These are phyloP conservation scores for Aplochiton taeniatus DNA, from an alignment of 2,797 vertebrate genomes.

Conservation along the genomic window DNA sequence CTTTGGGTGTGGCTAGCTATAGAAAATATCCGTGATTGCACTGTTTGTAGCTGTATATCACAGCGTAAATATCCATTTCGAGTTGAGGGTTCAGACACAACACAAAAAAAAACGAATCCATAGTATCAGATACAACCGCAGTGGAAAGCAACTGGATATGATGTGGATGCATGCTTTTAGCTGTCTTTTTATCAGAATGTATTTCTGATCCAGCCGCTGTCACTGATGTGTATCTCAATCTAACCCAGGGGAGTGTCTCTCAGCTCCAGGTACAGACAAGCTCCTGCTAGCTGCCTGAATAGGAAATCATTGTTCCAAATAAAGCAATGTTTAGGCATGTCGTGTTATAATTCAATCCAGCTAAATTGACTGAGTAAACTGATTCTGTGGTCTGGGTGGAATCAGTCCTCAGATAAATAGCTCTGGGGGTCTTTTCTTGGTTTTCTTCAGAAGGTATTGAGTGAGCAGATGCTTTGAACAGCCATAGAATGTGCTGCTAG, in stretches of 20 bases:
- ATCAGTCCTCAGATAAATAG: constrained; percentile 63
- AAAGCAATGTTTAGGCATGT: constrained; percentile 49
- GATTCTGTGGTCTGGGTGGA: constrained; percentile 60
- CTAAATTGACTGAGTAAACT: constrained; percentile 63
- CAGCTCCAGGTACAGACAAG: constrained; percentile 30
- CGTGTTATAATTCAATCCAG: constrained; percentile 63
- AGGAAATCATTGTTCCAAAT: constrained; percentile 45
- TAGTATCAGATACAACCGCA: too few relatives aligned
- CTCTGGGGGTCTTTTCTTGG: constrained; percentile 56
- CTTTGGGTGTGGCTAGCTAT: constrained; percentile 54
- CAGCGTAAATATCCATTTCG: not conserved
- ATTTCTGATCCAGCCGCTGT: too few relatives aligned
- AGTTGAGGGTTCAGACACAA: too few relatives aligned
- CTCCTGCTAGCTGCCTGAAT: constrained; percentile 44
- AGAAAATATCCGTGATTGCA: constrained; percentile 54
- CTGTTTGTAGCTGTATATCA: constrained; percentile 16
- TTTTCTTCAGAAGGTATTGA: constrained; percentile 65
- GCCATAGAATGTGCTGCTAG: constrained; percentile 72
- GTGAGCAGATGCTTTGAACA: constrained; percentile 75
- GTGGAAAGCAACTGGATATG: too few relatives aligned
- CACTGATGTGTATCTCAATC: constrained; percentile 19
- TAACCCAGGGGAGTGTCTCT: constrained; percentile 39
- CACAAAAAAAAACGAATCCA: too few relatives aligned
- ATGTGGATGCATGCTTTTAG: too few relatives aligned
- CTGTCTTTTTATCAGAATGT: too few relatives aligned